Conservation (phyloP, 2,888 invertebrate species). For the Baccha elongata region DNA sequence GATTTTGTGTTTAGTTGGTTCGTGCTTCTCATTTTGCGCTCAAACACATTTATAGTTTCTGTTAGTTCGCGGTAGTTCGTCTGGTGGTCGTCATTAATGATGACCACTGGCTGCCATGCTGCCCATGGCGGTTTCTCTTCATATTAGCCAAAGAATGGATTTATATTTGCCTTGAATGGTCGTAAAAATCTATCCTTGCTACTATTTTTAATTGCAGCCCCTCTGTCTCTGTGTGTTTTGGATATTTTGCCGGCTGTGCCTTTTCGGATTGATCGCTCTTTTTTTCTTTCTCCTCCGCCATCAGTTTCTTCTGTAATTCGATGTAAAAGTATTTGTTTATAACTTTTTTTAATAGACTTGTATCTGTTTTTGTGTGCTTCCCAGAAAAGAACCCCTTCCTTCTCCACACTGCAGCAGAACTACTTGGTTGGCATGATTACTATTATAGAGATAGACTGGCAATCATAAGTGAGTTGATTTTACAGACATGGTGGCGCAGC, state of each 20-base stretch:
- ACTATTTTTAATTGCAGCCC: conserved; percentile 69
- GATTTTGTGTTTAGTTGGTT: not conserved
- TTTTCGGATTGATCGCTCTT: conserved; percentile 33
- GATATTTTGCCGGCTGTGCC: conserved; percentile 12
- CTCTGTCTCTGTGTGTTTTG: conserved; percentile 31
- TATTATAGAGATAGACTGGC: conserved; percentile 29
- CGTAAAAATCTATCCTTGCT: conserved; percentile 72
- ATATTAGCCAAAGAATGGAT: conserved; percentile 46
- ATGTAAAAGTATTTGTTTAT: conserved; percentile 73
- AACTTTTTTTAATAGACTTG: conserved; percentile 54
- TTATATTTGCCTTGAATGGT: conserved; percentile 61
- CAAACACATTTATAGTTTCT: conserved; percentile 35
- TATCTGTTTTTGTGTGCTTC: conserved; percentile 40
- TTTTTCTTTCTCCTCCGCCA: conserved; percentile 5
- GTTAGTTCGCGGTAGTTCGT: conserved; percentile 50
- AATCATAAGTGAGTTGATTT: conserved; percentile 66
- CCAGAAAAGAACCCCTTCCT: conserved; percentile 48
- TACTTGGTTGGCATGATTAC: conserved; percentile 40
- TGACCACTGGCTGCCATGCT: conserved; percentile 74
- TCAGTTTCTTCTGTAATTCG: conserved; percentile 63
- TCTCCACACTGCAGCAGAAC: not conserved
- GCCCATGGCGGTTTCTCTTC: conserved; percentile 63
- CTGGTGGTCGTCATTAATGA: conserved; percentile 72
- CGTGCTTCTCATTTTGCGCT: conserved; percentile 8
- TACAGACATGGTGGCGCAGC: conserved; percentile 72